These are phyloP conservation scores for Epicauta chinensis DNA, from an alignment of 1,140 invertebrate species.

Conservation along the genomic window DNA sequence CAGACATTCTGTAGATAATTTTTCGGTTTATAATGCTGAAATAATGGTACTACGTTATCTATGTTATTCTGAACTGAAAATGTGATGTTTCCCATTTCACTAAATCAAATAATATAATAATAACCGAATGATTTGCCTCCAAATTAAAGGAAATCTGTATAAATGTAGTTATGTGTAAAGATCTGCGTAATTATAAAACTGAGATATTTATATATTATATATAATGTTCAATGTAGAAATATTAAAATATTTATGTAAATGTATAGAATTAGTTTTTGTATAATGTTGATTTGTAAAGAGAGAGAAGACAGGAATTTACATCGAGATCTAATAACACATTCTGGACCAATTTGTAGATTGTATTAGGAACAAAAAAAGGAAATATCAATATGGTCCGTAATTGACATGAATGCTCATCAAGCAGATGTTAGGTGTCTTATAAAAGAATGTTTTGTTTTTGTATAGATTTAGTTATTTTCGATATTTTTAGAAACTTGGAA, in stretches of 20 bases:
- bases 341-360: slow-evolving; percentile 13
- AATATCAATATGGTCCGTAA: slow-evolving; percentile 5
- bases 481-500: no score
- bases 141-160: slow-evolving; percentile 13
- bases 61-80: neutral
- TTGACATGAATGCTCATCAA: slow-evolving; percentile 8
- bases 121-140: slow-evolving; percentile 1
- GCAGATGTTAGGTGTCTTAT: neutral
- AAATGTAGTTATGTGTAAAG: slow-evolving; percentile 14
- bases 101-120: neutral
- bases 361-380: no score
- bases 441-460: neutral
- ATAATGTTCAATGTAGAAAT: slow-evolving; percentile 15
- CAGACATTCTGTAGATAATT: neutral
- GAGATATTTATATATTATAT: slow-evolving; percentile 9
- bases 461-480: slow-evolving; percentile 9
- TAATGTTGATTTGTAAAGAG: slow-evolving; percentile 14
- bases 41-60: neutral
- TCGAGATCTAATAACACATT: slow-evolving; percentile 9
- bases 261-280: slow-evolving; percentile 17
- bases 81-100: neutral
- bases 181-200: slow-evolving; percentile 12
- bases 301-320: slow-evolving; percentile 1
- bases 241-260: slow-evolving; percentile 14
- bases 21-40: neutral